Conservation (phyloP, 2,797 vertebrate species). For the Melopsittacus undulatus region DNA sequence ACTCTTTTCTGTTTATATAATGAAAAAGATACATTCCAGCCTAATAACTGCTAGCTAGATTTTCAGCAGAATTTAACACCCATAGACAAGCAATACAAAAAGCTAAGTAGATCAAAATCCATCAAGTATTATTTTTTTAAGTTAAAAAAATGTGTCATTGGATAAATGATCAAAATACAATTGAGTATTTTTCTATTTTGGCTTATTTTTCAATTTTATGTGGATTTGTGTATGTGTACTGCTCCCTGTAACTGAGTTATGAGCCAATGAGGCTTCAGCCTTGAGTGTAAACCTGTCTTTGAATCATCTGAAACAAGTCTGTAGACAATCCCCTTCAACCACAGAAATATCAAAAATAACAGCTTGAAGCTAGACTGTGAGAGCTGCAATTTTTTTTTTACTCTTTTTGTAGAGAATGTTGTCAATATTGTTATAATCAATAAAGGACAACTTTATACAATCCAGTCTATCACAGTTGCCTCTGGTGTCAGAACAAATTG, state of each 20-base stretch:
- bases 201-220: neutral
- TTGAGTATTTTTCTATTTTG: neutral
- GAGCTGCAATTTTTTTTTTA: neutral
- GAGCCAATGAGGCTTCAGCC: neutral
- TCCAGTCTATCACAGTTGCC: neutral
- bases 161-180: neutral
- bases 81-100: neutral
- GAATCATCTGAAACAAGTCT: neutral
- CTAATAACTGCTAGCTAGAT: neutral
- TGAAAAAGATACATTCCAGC: neutral
- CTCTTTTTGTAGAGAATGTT: neutral
- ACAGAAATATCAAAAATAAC: neutral
- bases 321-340: neutral
- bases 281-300: neutral
- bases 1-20: neutral
- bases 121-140: neutral
- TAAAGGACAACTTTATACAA: neutral
- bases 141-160: neutral
- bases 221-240: neutral
- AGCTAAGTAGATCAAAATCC: neutral
- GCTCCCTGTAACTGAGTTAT: neutral
- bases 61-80: neutral
- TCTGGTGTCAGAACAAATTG: neutral
- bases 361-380: neutral
- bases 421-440: neutral